Evolutionary conservation across 2,888 invertebrate species (phyloP), one percentile per base, ranked within the genome.

Genomic region (Acrobasis suavella): DNA sequence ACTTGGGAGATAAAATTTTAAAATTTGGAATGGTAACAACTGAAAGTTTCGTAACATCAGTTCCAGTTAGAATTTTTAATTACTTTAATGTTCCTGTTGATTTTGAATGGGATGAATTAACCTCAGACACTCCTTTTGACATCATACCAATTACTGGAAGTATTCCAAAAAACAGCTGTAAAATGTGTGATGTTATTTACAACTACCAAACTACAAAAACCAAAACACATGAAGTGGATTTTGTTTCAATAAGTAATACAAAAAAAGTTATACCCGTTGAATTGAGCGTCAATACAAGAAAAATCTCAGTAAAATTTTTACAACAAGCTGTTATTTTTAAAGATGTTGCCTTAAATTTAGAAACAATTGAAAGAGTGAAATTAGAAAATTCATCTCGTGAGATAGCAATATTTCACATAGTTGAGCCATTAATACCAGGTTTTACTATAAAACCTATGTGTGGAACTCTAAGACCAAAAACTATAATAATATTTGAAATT

Each of bases 321-420:
- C 84, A 89, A 70, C 73, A 74, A 55, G 68, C 76, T 1, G 76
- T 91, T 38, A 38, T 72, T 42, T 89, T 92, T 62, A 91, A 88
- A 80, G 90, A 91, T 62, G 82, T 92, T 63, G 80, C 89, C 17
- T 75, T 92, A 59, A 89, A 92, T 67, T 78, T 91, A 60, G 84
- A 86, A 75, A 78, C 80, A 0, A 65, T 75, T 38, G 89, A 91
- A 69, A 92, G 83, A 71, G 86, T 93, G 0, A 88, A 88, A 71
- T 72, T 94, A 46, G 89, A 86, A 71, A 94, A 94, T 76, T 87
- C 91, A 16, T 89, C 94, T 1, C 89, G 93, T 65, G 93, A 93
- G 73, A 82, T 89, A 54, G 92, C 93, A 0, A 72, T 82, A 6
- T 94, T 93, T 80, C 76, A 87, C 58, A 92, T 94, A 73, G 80